Evolutionary conservation across 2,113 vertebrate genomes (phyloP).

Genomic region (Lethenteron reissneri): DNA sequence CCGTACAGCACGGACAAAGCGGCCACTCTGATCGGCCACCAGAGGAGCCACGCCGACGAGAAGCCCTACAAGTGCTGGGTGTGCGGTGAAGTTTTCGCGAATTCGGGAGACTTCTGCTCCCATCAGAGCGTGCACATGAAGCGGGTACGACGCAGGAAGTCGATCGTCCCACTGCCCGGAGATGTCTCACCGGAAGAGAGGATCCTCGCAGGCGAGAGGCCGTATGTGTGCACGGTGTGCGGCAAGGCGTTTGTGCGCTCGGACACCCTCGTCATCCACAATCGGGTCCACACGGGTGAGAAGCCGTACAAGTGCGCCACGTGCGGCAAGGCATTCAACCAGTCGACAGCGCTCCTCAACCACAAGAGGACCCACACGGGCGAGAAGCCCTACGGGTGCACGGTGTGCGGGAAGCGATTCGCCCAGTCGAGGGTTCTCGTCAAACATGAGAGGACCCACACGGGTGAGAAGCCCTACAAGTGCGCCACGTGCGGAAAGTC

Average conservation of each 20-base stretch:
- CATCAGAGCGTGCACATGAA: neutral
- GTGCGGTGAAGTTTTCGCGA: neutral
- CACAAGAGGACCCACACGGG: neutral
- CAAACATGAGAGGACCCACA: slow-evolving; percentile 2
- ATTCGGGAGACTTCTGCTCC: neutral
- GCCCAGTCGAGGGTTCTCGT: neutral
- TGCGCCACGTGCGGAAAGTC: neutral
- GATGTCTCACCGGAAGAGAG: slow-evolving; percentile 11
- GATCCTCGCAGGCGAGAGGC: slow-evolving; percentile 27
- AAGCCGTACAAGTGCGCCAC: slow-evolving; percentile 40
- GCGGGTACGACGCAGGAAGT: neutral
- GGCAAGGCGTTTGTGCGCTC: slow-evolving; percentile 60
- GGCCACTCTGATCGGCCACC: neutral
- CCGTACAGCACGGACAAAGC: neutral
- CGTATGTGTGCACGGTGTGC: slow-evolving; percentile 39
- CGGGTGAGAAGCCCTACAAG: slow-evolving; percentile 2
- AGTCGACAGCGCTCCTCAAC: slow-evolving; percentile 49
- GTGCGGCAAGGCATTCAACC: slow-evolving; percentile 54
- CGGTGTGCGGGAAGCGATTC: neutral
- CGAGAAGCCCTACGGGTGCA: slow-evolving; percentile 1
- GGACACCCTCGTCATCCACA: slow-evolving; percentile 63
- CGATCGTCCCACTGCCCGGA: neutral
- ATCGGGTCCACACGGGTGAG: slow-evolving; percentile 55
- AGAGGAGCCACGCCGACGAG: neutral
- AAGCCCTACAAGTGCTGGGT: neutral